A percentile compares a stretch with the other conserved stretches of the same genome.
Conservation (phyloP, 1,140 invertebrate genomes). For the Bombus polaris region DNA sequence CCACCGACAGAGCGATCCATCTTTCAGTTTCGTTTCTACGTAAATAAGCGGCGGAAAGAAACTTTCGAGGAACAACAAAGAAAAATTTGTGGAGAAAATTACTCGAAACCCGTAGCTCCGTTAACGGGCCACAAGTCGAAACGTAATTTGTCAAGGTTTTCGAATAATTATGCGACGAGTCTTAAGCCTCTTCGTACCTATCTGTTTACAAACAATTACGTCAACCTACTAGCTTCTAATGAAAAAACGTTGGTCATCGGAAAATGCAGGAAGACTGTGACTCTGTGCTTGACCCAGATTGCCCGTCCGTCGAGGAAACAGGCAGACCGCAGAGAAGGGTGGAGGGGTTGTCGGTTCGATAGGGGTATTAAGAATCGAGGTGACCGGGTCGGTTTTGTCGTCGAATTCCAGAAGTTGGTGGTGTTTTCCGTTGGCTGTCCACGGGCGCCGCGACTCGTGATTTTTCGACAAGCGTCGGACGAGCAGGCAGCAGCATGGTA, state of each 20-base stretch:
- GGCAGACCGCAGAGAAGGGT: neutral
- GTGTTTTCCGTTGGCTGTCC: neutral
- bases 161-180: neutral
- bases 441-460: conserved; percentile 7
- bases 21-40: neutral
- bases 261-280: conserved; percentile 41
- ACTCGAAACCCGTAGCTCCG: no score
- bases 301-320: neutral
- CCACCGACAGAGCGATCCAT: neutral
- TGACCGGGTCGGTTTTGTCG: conserved; percentile 47
- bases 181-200: accelerated
- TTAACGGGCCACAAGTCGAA: no score
- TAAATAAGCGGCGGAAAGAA: neutral
- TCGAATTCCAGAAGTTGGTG: neutral
- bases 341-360: conserved; percentile 49
- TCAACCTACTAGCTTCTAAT: neutral
- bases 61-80: neutral
- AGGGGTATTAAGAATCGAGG: conserved; percentile 64
- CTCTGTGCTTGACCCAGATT: conserved; percentile 43
- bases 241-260: neutral
- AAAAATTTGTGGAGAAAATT: neutral
- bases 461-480: conserved; percentile 35
- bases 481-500: neutral
- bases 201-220: no score
- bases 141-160: neutral